Evolutionary conservation across 2,113 vertebrate species (phyloP).

Genomic region (Limanda limanda): DNA sequence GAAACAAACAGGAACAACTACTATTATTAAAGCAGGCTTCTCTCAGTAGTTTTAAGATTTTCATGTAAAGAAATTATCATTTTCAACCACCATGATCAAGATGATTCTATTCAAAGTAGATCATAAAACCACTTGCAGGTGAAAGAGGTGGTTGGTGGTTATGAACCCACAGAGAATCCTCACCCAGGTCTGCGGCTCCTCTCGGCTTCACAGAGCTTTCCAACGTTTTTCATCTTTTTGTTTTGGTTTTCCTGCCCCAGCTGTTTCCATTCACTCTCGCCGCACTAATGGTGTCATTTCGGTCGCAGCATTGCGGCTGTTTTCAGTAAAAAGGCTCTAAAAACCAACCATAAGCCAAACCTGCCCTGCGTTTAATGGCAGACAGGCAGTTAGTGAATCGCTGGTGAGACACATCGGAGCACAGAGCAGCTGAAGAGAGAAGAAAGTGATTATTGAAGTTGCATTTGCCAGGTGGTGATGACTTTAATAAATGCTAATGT

Average conservation of each 20-base stretch:
- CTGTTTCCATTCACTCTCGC: background rate
- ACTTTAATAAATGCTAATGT: slow-evolving; percentile 28
- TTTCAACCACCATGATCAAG: too few species aligned
- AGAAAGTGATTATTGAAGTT: slow-evolving; percentile 7
- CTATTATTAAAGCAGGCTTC: too few species aligned
- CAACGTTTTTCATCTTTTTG: background rate
- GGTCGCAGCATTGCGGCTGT: background rate
- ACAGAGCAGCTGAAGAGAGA: background rate
- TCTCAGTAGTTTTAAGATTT: too few species aligned
- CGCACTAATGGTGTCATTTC: background rate
- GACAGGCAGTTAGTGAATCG: background rate
- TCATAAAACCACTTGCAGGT: too few species aligned
- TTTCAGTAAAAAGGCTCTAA: slow-evolving; percentile 18
- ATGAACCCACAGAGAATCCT: too few species aligned
- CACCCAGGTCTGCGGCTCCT: too few species aligned
- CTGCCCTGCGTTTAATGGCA: background rate
- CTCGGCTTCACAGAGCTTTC: too few species aligned
- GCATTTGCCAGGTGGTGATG: slow-evolving; percentile 5
- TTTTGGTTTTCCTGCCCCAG: background rate
- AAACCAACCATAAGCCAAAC: background rate
- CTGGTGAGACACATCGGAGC: background rate
- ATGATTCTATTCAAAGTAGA: too few species aligned
- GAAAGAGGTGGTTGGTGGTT: too few species aligned
- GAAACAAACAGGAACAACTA: too few species aligned
- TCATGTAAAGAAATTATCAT: too few species aligned